Evolutionary conservation across 2,888 invertebrate genomes (phyloP), one percentile per base, ranked within the genome.

Genomic region (Papilio elwesi): DNA sequence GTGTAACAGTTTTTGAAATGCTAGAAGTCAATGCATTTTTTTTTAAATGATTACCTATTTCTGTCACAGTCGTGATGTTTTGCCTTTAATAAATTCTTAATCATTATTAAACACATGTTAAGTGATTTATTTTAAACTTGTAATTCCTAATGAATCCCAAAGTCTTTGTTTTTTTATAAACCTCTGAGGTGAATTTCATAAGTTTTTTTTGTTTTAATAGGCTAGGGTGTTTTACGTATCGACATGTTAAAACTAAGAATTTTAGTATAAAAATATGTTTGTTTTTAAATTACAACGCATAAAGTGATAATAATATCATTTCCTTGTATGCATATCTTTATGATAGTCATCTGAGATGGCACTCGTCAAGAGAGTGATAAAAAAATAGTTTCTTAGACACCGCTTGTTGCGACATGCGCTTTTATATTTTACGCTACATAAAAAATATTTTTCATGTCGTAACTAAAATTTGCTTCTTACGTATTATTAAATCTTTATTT

Each of bases 281-380:
- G 12, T 64, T 68, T 64, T 11, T 70, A 38, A 59, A 59, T 62
- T 36, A 51, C n/a, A 62, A 26, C 52, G 55, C 47, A n/a, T 67
- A 13, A 66, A 71, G 59, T 11, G 52, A 51, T 59, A 53, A 36
- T 53, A 53, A 73, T 72, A 51, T 57, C 66, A 70, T 75, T 76
- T 76, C 51, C 73, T 75, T 74, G n/a, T 76, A 78, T 77, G 73
- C 68, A 74, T 75, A 70, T 75, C 73, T 74, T 75, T 80, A 62
- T 77, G 80, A 59, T 38, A 81, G 84, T 80, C 82, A 79, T 83
- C 79, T 75, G 76, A 78, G 78, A 83, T 82, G 81, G 81, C 79
- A 87, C 92, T 92, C 91, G 91, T 91, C 91, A 91, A 90, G 80
- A 75, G 85, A 90, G 91, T 91, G 91, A 91, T 91, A 90, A 85